Percentiles rank a stretch among this genome's conserved stretches.
These are phyloP conservation scores for Pristionchus pacificus DNA, from an alignment of 1,140 invertebrate species.

Conservation along the genomic window DNA sequence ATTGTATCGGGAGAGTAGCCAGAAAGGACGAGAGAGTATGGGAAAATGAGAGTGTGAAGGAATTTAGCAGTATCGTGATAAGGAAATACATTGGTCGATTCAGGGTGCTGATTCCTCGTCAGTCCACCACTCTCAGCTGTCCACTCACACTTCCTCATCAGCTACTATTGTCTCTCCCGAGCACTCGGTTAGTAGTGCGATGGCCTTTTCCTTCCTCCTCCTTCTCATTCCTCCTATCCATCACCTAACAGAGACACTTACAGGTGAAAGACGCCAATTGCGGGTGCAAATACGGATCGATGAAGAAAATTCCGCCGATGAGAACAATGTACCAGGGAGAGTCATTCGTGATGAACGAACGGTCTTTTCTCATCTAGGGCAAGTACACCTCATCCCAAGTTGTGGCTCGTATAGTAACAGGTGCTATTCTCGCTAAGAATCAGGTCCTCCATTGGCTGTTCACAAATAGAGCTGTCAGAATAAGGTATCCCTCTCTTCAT, in stretches of 20 bases:
- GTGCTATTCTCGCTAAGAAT: background rate
- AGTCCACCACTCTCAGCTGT: conserved; percentile 16
- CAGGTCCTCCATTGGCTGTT: background rate
- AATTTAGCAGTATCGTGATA: background rate
- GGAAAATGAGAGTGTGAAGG: too few species aligned
- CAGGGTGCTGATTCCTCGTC: background rate
- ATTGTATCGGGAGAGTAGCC: too few species aligned
- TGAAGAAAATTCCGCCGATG: conserved; percentile 10
- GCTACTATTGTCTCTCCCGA: conserved; percentile 10
- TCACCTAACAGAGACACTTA: conserved; percentile 1
- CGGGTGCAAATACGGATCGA: conserved; percentile 13
- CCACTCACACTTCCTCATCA: conserved; percentile 12
- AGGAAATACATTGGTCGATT: background rate
- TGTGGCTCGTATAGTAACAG: too few species aligned
- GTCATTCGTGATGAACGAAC: conserved; percentile 43
- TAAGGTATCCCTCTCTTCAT: background rate
- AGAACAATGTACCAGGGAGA: conserved; percentile 38
- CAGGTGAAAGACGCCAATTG: conserved; percentile 11
- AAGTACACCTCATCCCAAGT: too few species aligned
- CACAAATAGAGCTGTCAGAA: background rate
- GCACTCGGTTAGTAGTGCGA: background rate
- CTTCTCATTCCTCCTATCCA: background rate
- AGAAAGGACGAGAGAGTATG: too few species aligned
- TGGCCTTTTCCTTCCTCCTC: background rate
- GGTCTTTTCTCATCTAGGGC: conserved; percentile 43